Percentiles rank a stretch among this genome's conserved stretches.
Conservation (phyloP, 2,797 vertebrate species). For the Esox masquinongy region DNA sequence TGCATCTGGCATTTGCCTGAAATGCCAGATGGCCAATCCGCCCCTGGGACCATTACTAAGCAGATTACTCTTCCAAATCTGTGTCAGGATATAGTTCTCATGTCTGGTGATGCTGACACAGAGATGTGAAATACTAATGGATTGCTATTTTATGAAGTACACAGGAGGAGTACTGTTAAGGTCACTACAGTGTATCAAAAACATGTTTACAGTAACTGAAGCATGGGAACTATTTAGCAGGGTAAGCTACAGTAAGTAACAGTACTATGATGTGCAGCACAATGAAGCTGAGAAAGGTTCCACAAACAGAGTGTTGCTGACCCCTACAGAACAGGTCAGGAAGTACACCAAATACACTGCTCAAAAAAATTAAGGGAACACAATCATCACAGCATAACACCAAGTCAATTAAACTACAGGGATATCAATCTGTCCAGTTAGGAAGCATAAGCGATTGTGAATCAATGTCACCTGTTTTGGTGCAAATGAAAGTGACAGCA, state of each 20-base stretch:
- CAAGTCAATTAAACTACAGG: too few species aligned
- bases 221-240: neutral
- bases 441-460: too few species aligned
- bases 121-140: constrained; percentile 15
- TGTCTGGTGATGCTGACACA: constrained; percentile 64
- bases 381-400: too few species aligned
- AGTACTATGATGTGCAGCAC: neutral
- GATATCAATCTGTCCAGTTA: too few species aligned
- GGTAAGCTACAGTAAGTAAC: neutral
- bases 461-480: too few species aligned
- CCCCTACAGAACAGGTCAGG: constrained; percentile 54
- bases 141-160: neutral
- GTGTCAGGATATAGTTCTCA: constrained; percentile 64
- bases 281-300: neutral
- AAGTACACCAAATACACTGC: neutral
- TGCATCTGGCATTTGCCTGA: too few species aligned
- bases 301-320: constrained; percentile 47
- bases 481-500: too few species aligned
- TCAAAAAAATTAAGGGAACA: too few species aligned
- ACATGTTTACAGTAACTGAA: constrained; percentile 54
- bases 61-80: constrained; percentile 71
- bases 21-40: neutral
- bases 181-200: constrained; percentile 9
- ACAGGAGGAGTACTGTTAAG: neutral
- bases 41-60: constrained; percentile 61